Conservation (phyloP, 2,113 vertebrate genomes). For the Gallinago paraguaiae region DNA sequence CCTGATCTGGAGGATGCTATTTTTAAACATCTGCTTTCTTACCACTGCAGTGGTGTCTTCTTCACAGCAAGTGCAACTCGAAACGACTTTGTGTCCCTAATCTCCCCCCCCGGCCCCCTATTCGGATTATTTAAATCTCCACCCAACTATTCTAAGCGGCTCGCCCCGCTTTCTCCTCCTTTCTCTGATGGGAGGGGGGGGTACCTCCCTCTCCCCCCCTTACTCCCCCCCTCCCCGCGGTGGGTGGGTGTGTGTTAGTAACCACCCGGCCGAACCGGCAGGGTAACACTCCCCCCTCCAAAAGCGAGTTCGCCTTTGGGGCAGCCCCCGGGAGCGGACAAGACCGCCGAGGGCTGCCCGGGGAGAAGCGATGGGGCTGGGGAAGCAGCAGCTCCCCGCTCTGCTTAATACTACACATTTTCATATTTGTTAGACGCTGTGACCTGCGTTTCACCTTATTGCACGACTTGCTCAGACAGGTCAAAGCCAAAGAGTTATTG, state of each 20-base stretch:
- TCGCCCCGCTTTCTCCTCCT: background rate
- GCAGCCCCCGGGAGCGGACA: background rate
- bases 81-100: constrained; percentile 10
- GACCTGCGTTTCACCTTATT: constrained; percentile 98
- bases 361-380: background rate
- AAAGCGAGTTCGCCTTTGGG: background rate
- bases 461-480: constrained; percentile 90
- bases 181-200: background rate
- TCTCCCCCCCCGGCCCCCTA: background rate
- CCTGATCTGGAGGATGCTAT: background rate
- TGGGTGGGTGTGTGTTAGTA: background rate
- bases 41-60: background rate
- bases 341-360: background rate
- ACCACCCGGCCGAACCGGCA: background rate
- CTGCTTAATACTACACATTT: constrained; percentile 76
- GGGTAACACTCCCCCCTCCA: background rate
- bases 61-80: constrained; percentile 20
- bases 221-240: background rate
- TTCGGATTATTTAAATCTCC: background rate
- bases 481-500: constrained; percentile 97
- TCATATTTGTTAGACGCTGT: constrained; percentile 91
- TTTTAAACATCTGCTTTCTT: constrained; percentile 26
- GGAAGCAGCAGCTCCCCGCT: background rate
- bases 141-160: background rate
- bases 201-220: background rate